phyloP scores from a whole-genome alignment of 2,113 vertebrate genomes.

The Rhinoderma darwinii region DNA sequence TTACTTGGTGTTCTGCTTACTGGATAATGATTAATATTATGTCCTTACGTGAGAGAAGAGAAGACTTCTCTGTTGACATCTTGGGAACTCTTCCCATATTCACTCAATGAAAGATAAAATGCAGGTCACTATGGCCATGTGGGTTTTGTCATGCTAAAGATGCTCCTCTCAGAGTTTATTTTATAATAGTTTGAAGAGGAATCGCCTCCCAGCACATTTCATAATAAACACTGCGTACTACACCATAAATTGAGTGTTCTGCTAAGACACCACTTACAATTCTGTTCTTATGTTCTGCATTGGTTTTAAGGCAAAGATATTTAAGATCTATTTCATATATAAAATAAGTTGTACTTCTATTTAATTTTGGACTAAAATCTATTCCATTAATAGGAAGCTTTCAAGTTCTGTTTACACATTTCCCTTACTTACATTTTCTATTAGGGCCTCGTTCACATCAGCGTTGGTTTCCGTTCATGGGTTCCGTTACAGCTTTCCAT shows the following conservation, averaged over 20 bases:
- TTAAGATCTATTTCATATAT: no score
- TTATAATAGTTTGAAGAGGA: conserved; percentile 6
- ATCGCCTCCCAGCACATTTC: neutral
- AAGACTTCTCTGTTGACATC: neutral
- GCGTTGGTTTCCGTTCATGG: no score
- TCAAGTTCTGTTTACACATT: no score
- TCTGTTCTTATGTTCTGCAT: no score
- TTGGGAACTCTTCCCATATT: neutral
- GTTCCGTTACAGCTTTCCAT: no score
- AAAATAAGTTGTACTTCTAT: no score
- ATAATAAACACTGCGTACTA: neutral
- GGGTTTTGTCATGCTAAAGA: conserved; percentile 35
- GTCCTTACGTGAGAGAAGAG: neutral
- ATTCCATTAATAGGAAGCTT: no score
- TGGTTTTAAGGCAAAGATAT: no score
- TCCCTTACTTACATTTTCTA: no score
- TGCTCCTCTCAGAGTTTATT: neutral
- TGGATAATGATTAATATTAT: neutral
- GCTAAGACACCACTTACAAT: neutral
- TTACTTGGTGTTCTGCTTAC: no score
- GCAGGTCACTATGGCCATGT: conserved; percentile 45
- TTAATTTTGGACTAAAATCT: no score
- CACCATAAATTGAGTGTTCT: neutral
- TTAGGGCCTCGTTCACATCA: no score
- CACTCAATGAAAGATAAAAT: conserved; percentile 31